Base-by-base conservation (phyloP, 2,797 vertebrate species). In the Galagoides demidoff region DNA sequence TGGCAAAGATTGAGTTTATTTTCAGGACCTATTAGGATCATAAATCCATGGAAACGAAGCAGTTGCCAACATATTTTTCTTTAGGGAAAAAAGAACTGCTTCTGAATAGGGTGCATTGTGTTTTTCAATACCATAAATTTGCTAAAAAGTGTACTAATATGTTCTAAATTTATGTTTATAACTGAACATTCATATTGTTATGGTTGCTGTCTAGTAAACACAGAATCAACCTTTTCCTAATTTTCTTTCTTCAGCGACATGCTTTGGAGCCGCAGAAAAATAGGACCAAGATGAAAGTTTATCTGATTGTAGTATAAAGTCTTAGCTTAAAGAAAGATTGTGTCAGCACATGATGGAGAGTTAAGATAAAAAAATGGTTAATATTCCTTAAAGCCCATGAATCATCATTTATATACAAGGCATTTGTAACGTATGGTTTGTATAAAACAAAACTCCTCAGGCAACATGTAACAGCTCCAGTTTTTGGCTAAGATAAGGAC, bases 31-130 rank as follows among this genome's bases (percentile, higher is more conserved):
- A 96, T 94, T 95, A 95, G 86, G 87, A 95, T 92, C 86, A 87
- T 52, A 97, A 96, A 96, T 95, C 93, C 89, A 95, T 96, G 89
- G 96, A 88, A 97, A 97, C 76, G 1, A 73, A 94, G n/a, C 76
- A 88, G 64, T 94, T 94, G 81, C 93, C 86, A 78, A 91, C 74
- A 77, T 55, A 63, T 84, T 96, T 97, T 92, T 49, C 64, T 89
- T 95, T 78, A 95, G 82, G 68, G 49, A 37, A 90, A 91, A 96
- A 95, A 81, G 70, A 95, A 85, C 20, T 79, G 57, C 49, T 95
- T 96, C 43, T 89, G 79, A 93, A 70, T 77, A 89, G 63, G 22
- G 17, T 13, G 2, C 3, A 55, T 90, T 92, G 89, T 92, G 55
- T 76, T 89, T 90, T 92, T 79, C 71, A 94, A 78, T 95, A 81